These are phyloP conservation scores for Cassiopea andromeda DNA, from an alignment of 30 jellyfish, hydroid and myxozoan species.

Conservation along the genomic window DNA sequence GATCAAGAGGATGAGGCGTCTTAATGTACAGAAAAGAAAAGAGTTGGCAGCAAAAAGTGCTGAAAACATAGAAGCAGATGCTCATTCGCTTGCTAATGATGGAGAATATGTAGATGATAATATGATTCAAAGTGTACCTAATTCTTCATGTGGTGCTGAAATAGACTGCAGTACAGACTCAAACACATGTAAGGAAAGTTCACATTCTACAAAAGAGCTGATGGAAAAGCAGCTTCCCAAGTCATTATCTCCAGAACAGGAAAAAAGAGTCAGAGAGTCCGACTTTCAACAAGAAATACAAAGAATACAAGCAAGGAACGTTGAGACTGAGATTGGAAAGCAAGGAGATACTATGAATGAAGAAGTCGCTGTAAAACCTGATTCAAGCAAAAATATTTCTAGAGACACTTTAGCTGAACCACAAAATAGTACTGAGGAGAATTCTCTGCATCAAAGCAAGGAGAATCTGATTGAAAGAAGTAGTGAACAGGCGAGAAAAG, in stretches of 20 bases:
- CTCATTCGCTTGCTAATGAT: neutral
- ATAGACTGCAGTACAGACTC: neutral
- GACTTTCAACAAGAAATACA: neutral
- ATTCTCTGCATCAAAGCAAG: slow-evolving; percentile 5
- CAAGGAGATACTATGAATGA: neutral
- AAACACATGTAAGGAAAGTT: neutral
- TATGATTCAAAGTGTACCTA: neutral
- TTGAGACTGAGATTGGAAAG: neutral
- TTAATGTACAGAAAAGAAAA: slow-evolving; percentile 35
- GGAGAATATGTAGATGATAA: neutral
- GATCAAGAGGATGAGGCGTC: slow-evolving; percentile 57
- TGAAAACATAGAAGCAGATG: neutral
- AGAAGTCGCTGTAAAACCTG: neutral
- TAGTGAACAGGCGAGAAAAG: neutral
- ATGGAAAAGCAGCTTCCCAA: neutral
- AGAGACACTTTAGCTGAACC: neutral
- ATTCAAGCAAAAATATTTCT: neutral
- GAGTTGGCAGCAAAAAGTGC: neutral
- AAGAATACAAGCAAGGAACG: neutral
- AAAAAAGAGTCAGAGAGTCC: neutral
- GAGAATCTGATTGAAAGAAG: slow-evolving; percentile 19
- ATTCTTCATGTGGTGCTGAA: neutral
- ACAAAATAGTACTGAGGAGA: neutral
- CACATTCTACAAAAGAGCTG: neutral
- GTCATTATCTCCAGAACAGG: neutral